A percentile compares a stretch with the other conserved stretches of the same genome.
phyloP scores from a whole-genome alignment of 2,888 invertebrate genomes.

The Cremastinae sp. region DNA sequence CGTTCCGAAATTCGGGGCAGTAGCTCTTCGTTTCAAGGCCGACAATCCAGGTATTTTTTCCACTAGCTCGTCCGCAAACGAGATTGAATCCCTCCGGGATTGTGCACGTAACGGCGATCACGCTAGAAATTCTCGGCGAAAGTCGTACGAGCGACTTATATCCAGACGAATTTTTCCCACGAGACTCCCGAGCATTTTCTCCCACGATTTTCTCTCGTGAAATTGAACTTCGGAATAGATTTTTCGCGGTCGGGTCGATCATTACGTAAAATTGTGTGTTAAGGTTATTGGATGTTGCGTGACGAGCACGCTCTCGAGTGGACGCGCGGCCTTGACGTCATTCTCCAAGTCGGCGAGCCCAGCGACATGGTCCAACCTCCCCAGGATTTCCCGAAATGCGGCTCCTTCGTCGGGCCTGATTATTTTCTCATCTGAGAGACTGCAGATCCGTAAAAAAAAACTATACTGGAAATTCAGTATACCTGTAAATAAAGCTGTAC shows the following conservation, averaged over 20 bases:
- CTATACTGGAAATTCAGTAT: constrained; percentile 63
- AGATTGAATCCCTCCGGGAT: neutral
- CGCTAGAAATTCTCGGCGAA: constrained; percentile 9
- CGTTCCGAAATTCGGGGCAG: constrained; percentile 87
- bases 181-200: constrained; percentile 13
- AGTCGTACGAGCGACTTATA: neutral
- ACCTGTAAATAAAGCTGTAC: constrained; percentile 72
- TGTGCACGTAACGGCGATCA: constrained; percentile 1
- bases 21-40: constrained; percentile 87
- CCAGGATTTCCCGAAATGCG: constrained; percentile 89
- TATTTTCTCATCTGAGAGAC: constrained; percentile 85
- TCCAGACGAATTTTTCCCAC: constrained; percentile 25
- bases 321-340: constrained; percentile 88
- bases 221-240: neutral
- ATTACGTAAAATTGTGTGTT: constrained; percentile 55
- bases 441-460: constrained; percentile 35
- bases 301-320: constrained; percentile 88
- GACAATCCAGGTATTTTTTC: constrained; percentile 85
- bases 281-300: constrained; percentile 90
- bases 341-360: constrained; percentile 87
- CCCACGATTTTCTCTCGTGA: neutral
- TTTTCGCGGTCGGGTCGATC: constrained; percentile 25
- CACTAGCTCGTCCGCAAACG: neutral
- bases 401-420: constrained; percentile 88
- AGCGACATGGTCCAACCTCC: constrained; percentile 86